phyloP scores from a whole-genome alignment of 2,113 vertebrate species.

The Orycteropus afer region DNA sequence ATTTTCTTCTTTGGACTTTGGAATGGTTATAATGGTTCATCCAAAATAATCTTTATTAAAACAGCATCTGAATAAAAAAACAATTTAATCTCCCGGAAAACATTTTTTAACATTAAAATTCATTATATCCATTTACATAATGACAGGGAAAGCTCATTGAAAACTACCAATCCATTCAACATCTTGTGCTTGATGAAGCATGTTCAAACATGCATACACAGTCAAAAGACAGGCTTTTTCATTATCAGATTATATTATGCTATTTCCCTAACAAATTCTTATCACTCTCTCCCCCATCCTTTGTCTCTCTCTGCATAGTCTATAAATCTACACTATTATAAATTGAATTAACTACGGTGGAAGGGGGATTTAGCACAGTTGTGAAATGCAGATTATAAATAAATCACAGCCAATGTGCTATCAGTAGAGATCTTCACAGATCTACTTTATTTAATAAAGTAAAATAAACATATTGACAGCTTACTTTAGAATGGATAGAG shows the following conservation, averaged over 20 bases:
- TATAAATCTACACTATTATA: not conserved
- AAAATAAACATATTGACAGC: slow-evolving; percentile 34
- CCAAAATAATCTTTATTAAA: slow-evolving; percentile 54
- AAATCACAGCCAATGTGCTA: not conserved
- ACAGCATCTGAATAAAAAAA: slow-evolving; percentile 52
- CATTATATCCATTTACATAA: slow-evolving; percentile 61
- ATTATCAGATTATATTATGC: not conserved
- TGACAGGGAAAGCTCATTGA: slow-evolving; percentile 26
- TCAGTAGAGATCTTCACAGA: slow-evolving; percentile 18
- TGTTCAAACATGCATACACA: not conserved
- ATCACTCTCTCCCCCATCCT: not conserved
- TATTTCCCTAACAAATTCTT: slow-evolving; percentile 31
- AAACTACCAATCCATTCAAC: slow-evolving; percentile 39
- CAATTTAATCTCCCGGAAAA: slow-evolving; percentile 53
- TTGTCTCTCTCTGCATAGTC: not conserved
- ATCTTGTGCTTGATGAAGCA: slow-evolving; percentile 33
- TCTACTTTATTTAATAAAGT: not conserved
- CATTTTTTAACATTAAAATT: slow-evolving; percentile 63
- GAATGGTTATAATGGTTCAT: slow-evolving; percentile 33
- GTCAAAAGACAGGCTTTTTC: slow-evolving; percentile 12
- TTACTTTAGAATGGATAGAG: not conserved
- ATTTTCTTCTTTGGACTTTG: slow-evolving; percentile 16
- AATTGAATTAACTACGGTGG: not conserved
- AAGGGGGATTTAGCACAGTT: not conserved
- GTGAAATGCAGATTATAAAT: slow-evolving; percentile 24